Conservation (phyloP, 2,888 invertebrate genomes). For the Pogonocherus hispidulus region DNA sequence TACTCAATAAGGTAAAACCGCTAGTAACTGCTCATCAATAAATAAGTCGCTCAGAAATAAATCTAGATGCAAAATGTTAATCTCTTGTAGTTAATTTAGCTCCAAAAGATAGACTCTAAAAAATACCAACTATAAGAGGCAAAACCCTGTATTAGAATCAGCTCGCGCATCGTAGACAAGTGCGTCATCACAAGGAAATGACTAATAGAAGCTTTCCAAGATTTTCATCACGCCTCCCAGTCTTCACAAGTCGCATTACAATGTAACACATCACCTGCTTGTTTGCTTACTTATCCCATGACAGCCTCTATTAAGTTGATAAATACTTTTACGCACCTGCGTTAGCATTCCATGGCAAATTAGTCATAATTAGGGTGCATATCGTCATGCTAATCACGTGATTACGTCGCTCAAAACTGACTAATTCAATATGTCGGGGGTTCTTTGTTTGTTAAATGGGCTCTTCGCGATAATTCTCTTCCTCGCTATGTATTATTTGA, state of each 20-base stretch:
- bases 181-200: too few species aligned
- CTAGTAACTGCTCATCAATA: too few species aligned
- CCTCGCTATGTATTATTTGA: not conserved
- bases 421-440: constrained; percentile 28
- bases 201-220: too few species aligned
- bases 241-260: not conserved
- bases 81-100: too few species aligned
- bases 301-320: constrained; percentile 18
- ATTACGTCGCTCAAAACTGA: constrained; percentile 30
- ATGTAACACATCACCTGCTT: constrained; percentile 4
- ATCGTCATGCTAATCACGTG: constrained; percentile 21
- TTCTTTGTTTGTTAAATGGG: constrained; percentile 24
- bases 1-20: too few species aligned
- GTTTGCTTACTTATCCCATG: constrained; percentile 1
- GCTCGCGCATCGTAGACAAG: too few species aligned
- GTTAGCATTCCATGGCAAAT: constrained; percentile 21
- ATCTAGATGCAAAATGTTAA: too few species aligned
- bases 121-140: too few species aligned
- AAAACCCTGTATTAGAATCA: too few species aligned
- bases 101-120: too few species aligned
- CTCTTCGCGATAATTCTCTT: not conserved
- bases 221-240: too few species aligned
- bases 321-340: constrained; percentile 31
- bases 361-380: constrained; percentile 29
- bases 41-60: too few species aligned